Percentiles rank a stretch among this genome's conserved stretches.
Evolutionary conservation across 2,888 invertebrate genomes (phyloP).

Genomic region (Hypolimnas misippus): DNA sequence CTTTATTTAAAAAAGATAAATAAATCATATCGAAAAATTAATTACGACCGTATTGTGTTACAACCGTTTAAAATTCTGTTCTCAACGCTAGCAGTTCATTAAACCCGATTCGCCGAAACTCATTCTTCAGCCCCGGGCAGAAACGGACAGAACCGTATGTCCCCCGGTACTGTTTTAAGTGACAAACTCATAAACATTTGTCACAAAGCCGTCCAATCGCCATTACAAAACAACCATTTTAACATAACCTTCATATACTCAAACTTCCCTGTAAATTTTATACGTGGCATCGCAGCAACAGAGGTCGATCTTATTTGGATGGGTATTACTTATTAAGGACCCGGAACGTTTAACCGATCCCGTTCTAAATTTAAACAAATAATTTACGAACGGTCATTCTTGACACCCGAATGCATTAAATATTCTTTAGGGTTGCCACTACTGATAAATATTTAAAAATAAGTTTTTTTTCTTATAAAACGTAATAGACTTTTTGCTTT

Average conservation of each 20-base stretch:
- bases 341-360: constrained; percentile 81
- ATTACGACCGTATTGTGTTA: not conserved
- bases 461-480: too few species aligned
- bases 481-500: too few species aligned
- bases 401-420: constrained; percentile 45
- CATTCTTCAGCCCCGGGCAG: constrained; percentile 59
- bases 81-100: constrained; percentile 65
- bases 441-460: constrained; percentile 12
- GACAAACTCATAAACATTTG: constrained; percentile 84
- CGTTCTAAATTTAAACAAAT: constrained; percentile 83
- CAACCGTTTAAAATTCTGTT: constrained; percentile 2
- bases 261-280: constrained; percentile 20
- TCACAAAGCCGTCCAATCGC: constrained; percentile 68
- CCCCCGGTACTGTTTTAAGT: constrained; percentile 63
- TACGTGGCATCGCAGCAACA: constrained; percentile 11
- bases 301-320: constrained; percentile 55
- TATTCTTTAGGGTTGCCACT: constrained; percentile 57
- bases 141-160: constrained; percentile 56
- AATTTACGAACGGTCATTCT: constrained; percentile 81
- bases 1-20: not conserved
- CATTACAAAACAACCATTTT: constrained; percentile 60
- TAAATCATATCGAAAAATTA: not conserved
- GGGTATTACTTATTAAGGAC: constrained; percentile 80
- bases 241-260: constrained; percentile 49
- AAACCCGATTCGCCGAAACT: constrained; percentile 63